Percentiles rank a stretch among this genome's conserved stretches.
These are phyloP conservation scores for Anthrax anthrax DNA, from an alignment of 2,888 invertebrate genomes.

Conservation along the genomic window DNA sequence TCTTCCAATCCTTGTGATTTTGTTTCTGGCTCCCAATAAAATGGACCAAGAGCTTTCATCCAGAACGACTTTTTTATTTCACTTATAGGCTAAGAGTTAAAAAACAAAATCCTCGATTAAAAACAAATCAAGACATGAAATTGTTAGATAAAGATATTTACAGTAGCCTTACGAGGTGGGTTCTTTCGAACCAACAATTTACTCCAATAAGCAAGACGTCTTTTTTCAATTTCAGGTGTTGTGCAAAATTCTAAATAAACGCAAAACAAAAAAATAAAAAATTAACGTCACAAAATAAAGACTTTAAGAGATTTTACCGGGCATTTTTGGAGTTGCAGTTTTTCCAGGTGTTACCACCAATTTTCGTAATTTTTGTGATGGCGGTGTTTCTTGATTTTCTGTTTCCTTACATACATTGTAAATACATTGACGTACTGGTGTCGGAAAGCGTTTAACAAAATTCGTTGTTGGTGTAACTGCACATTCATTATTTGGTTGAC, in stretches of 20 bases:
- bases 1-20: slow-evolving; percentile 10
- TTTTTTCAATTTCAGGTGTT: slow-evolving; percentile 28
- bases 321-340: slow-evolving; percentile 30
- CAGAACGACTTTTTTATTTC: slow-evolving; percentile 11
- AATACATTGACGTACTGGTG: slow-evolving; percentile 7
- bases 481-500: slow-evolving; percentile 17
- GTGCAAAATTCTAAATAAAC: slow-evolving; percentile 26
- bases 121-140: too few species aligned
- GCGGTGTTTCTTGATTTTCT: slow-evolving; percentile 10
- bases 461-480: background rate
- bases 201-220: slow-evolving; percentile 10
- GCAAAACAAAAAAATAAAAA: too few species aligned
- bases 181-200: slow-evolving; percentile 5
- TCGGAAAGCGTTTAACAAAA: slow-evolving; percentile 8
- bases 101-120: too few species aligned
- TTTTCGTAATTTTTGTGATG: slow-evolving; percentile 9
- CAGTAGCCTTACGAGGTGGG: slow-evolving; percentile 3
- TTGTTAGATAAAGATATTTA: background rate
- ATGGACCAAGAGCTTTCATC: slow-evolving; percentile 12
- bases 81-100: slow-evolving; percentile 7
- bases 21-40: slow-evolving; percentile 8
- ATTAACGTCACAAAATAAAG: background rate
- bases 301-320: slow-evolving; percentile 16
- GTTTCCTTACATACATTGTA: slow-evolving; percentile 11
- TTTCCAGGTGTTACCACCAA: slow-evolving; percentile 18